Evolutionary conservation across 2,113 vertebrate genomes (phyloP).

Genomic region (Rhabdomys dilectus): DNA sequence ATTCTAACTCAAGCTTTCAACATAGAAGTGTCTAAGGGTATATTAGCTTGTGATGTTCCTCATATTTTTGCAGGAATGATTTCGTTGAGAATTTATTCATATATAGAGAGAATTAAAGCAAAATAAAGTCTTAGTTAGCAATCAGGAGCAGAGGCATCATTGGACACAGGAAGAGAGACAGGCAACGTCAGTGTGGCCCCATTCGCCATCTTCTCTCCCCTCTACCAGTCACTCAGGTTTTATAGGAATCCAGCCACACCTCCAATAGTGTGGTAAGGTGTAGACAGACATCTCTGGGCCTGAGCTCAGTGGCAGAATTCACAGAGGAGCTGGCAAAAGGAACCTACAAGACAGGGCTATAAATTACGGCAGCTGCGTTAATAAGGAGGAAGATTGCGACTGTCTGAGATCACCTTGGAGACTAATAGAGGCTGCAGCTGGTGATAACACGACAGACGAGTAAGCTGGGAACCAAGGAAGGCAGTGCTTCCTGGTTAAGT

Average conservation of each 20-base stretch:
- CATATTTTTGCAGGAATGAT: not conserved
- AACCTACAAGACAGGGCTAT: not conserved
- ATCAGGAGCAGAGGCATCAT: accelerated
- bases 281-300: not conserved
- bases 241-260: not conserved
- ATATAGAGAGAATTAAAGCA: not conserved
- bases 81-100: not conserved
- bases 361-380: not conserved
- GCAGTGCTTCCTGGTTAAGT: not conserved
- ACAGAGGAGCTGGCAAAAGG: not conserved
- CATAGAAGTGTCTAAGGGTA: not conserved
- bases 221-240: not conserved
- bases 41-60: not conserved
- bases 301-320: constrained; percentile 12
- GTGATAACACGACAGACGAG: accelerated
- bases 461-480: accelerated
- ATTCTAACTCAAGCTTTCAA: not conserved
- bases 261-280: not conserved
- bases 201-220: not conserved
- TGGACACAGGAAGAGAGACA: not conserved
- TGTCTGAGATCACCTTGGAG: not conserved
- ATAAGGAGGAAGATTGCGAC: not conserved
- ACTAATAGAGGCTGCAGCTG: not conserved
- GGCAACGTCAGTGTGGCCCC: accelerated
- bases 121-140: not conserved